Conservation (phyloP, 2,888 invertebrate genomes). For the Synergus umbraculus region DNA sequence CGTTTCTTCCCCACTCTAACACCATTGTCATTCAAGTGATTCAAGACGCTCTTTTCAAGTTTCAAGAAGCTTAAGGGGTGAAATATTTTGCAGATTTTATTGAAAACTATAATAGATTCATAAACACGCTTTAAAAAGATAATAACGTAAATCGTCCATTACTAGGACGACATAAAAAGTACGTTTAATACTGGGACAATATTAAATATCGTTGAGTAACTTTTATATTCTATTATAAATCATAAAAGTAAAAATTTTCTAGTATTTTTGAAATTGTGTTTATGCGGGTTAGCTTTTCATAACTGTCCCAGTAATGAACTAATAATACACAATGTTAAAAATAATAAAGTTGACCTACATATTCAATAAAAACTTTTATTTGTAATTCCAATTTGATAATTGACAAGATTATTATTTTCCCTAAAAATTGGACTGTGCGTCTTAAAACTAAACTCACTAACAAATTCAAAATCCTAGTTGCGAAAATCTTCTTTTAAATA, state of each 20-base stretch:
- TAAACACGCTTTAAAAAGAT: background rate
- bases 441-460: background rate
- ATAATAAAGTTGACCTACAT: too few species aligned
- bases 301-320: too few species aligned
- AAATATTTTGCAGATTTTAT: constrained; percentile 82
- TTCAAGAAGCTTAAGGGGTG: constrained; percentile 96
- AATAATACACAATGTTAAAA: too few species aligned
- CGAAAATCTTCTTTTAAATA: background rate
- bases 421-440: background rate
- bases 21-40: constrained; percentile 87
- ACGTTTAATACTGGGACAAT: too few species aligned
- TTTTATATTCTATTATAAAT: too few species aligned
- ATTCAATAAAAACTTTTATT: too few species aligned
- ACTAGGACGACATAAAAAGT: too few species aligned
- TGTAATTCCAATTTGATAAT: background rate
- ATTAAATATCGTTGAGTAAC: too few species aligned
- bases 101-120: background rate
- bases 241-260: too few species aligned
- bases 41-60: constrained; percentile 90
- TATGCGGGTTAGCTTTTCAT: too few species aligned
- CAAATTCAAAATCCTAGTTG: background rate
- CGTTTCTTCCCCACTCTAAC: constrained; percentile 97
- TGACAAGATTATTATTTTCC: constrained; percentile 14
- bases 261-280: too few species aligned
- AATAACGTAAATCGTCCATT: too few species aligned